Evolutionary conservation across 2,797 vertebrate species (phyloP), one percentile per base, ranked within the genome.

Genomic region (Gouania willdenowi): DNA sequence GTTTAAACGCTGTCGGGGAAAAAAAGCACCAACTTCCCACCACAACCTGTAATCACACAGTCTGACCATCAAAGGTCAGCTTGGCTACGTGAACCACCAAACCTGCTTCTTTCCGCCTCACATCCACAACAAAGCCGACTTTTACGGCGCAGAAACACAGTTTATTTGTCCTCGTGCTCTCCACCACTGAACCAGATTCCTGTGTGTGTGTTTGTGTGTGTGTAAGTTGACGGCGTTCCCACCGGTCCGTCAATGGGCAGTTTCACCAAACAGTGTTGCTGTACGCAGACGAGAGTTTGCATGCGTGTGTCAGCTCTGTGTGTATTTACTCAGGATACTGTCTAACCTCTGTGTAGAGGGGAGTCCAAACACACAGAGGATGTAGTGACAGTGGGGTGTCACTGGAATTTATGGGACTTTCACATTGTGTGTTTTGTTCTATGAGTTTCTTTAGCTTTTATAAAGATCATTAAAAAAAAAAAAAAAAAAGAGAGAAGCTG

Each of bases 211-310:
- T 33, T 44, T 35, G 4, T 6, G 26, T 49, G 42, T 26, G 26
- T 12, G 16, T 42, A 28, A 35, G 28, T 35, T 31, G 10, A 2
- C 34, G 4, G 36, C 6, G 2, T 64, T 81, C 56, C 72, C 79
- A 59, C 47, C 13, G 8, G 10, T 8, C 21, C 5, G 64, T 31
- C 67, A 67, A 79, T 53, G 61, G 54, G 32, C n/a, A 41, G 44
- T 8, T 45, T 86, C 74, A 59, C 66, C 58, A 82, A 81, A 81
- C 71, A 58, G 20, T 1, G 34, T 32, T 8, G 48, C 26, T 55
- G 66, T 68, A 41, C 16, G 56, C 53, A 15, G 47, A 78, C 57
- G 9, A 70, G 58, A 66, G 44, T 72, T 75, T 68, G 44, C 60
- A 24, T 37, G 51, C 31, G 12, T 25, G 27, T 74, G 76, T 70